phyloP scores from a whole-genome alignment of 2,888 invertebrate species.

The Cyaniris semiargus region DNA sequence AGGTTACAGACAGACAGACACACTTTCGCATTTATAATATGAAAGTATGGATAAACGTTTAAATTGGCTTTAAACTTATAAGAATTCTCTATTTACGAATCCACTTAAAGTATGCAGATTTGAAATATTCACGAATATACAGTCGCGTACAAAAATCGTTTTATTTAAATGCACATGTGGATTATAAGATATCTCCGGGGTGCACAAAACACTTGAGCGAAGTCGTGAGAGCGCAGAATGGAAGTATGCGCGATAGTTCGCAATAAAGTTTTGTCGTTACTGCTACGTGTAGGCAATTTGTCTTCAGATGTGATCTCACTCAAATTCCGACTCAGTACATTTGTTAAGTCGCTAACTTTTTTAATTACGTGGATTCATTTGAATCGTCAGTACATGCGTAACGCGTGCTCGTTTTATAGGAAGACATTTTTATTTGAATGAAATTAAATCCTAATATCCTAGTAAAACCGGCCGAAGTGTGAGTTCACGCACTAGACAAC shows the following conservation, averaged over 20 bases:
- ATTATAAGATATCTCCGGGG: conserved; percentile 38
- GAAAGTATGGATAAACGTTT: no score
- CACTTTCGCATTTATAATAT: no score
- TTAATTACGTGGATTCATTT: conserved; percentile 22
- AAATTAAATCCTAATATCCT: neutral
- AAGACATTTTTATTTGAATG: neutral
- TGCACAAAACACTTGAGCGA: conserved; percentile 40
- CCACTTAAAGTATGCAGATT: neutral
- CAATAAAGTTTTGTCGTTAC: conserved; percentile 40
- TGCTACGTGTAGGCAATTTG: conserved; percentile 36
- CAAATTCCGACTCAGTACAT: conserved; percentile 30
- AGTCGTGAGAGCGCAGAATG: conserved; percentile 37
- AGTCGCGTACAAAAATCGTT: conserved; percentile 33
- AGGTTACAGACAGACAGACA: no score
- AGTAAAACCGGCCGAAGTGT: neutral
- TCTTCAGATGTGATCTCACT: conserved; percentile 34
- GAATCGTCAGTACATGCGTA: neutral
- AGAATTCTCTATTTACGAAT: neutral
- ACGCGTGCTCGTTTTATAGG: neutral
- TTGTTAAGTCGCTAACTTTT: conserved; percentile 15
- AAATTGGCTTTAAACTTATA: neutral
- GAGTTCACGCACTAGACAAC: no score
- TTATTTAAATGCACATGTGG: conserved; percentile 23
- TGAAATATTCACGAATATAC: conserved; percentile 18
- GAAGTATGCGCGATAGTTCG: conserved; percentile 37